phyloP scores from a whole-genome alignment of 1,140 invertebrate species.

The Papilio xuthus region DNA sequence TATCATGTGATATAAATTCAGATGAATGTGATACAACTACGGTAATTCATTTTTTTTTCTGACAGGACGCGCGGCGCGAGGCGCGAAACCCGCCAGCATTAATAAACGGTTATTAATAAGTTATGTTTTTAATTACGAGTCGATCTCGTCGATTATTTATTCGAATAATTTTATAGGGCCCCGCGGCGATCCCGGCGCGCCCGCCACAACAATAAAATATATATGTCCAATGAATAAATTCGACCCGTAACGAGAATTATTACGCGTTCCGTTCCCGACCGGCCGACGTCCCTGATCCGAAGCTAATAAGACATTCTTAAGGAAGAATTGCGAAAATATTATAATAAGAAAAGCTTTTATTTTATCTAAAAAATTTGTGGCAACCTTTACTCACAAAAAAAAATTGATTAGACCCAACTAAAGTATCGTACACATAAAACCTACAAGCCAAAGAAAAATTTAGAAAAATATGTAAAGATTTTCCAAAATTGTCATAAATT shows the following conservation, averaged over 20 bases:
- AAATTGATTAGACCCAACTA: neutral
- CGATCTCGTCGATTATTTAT: conserved; percentile 74
- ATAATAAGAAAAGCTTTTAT: neutral
- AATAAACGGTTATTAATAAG: conserved; percentile 79
- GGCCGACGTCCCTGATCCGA: conserved; percentile 48
- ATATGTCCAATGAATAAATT: conserved; percentile 75
- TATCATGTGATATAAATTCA: conserved; percentile 36
- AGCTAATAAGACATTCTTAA: conserved; percentile 42
- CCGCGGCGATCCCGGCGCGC: conserved; percentile 64
- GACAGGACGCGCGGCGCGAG: conserved; percentile 43
- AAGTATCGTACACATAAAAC: neutral
- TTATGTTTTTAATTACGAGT: conserved; percentile 78
- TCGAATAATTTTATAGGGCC: conserved; percentile 78
- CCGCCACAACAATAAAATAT: conserved; percentile 75
- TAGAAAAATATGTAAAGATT: no score
- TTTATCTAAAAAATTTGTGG: neutral
- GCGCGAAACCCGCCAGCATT: conserved; percentile 74
- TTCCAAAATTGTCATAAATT: no score
- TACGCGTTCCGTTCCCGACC: conserved; percentile 62
- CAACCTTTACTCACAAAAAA: neutral
- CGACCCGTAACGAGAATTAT: conserved; percentile 77
- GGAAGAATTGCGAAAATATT: neutral
- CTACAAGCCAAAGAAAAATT: no score
- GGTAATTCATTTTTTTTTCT: conserved; percentile 39
- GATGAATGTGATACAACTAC: conserved; percentile 39